A percentile compares a stretch with the other conserved stretches of the same genome.
phyloP scores from a whole-genome alignment of 2,113 vertebrate genomes.

The Lota lota region DNA sequence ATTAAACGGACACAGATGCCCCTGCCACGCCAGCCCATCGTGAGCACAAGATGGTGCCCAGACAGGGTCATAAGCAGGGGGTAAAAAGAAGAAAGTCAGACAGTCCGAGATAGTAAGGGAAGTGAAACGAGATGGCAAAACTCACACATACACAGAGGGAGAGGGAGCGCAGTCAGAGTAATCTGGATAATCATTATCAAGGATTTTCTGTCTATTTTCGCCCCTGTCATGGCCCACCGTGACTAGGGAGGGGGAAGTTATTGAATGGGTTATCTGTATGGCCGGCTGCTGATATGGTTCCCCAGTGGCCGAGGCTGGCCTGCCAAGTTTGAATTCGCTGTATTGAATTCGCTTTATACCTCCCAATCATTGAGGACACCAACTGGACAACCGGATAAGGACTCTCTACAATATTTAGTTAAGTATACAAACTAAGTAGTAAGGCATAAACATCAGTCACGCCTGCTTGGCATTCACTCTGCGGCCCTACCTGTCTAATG shows the following conservation, averaged over 20 bases:
- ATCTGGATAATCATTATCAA: slow-evolving; percentile 29
- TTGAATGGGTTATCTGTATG: slow-evolving; percentile 13
- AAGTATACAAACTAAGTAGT: slow-evolving; percentile 19
- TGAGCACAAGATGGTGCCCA: background rate
- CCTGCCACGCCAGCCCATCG: background rate
- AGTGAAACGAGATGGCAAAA: slow-evolving; percentile 45
- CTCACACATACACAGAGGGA: background rate
- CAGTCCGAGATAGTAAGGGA: slow-evolving; percentile 40
- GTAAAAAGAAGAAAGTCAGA: slow-evolving; percentile 9
- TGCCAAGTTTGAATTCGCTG: slow-evolving; percentile 36
- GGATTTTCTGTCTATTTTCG: slow-evolving; percentile 20
- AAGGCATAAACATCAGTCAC: background rate
- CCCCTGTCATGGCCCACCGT: slow-evolving; percentile 1
- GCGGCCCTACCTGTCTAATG: too few species aligned
- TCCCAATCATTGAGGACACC: slow-evolving; percentile 36
- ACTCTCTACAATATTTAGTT: slow-evolving; percentile 33
- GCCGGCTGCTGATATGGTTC: slow-evolving; percentile 31
- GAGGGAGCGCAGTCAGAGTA: slow-evolving; percentile 8
- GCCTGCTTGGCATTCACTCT: background rate
- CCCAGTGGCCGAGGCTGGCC: background rate
- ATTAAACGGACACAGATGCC: slow-evolving; percentile 11
- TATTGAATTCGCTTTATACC: slow-evolving; percentile 5
- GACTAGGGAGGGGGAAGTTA: slow-evolving; percentile 9
- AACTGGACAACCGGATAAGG: slow-evolving; percentile 36
- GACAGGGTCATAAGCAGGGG: background rate